Base-by-base conservation (phyloP, 53 echinoderm and acorn worm genomes). In the Temnopleurus reevesii region DNA sequence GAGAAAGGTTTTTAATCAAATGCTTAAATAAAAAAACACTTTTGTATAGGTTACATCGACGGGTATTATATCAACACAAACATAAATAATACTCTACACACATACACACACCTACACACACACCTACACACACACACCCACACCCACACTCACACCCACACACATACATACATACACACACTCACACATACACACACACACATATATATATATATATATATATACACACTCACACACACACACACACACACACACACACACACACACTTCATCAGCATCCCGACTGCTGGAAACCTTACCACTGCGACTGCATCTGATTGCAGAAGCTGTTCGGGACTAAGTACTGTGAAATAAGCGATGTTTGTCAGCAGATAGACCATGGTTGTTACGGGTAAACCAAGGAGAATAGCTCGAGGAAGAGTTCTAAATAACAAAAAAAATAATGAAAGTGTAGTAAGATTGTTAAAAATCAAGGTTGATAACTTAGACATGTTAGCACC, bases 261-360 rank as follows among this genome's bases (percentile, higher is more conserved):
- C n/a, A n/a, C n/a, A n/a, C n/a, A n/a, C n/a, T n/a, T n/a, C n/a
- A n/a, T n/a, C n/a, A n/a, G n/a, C n/a, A n/a, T n/a, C n/a, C n/a
- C n/a, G n/a, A n/a, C n/a, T n/a, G n/a, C n/a, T n/a, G n/a, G n/a
- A 81, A 26, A 1, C 44, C 90, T 91, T 77, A 93, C 93, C 89
- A 93, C 89, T n/a, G 93, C 91, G 26, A 93, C 91, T 25, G 91
- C 91, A 46, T 93, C 89, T 34, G 93, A 91, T n/a, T 59, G 60
- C 3, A 93, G 43, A 25, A 93, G 83, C 56, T 93, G 91, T 45
- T 89, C 46, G 8, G 93, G 93, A 24, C 82, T 89, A 9, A 93
- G 83, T 8, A 93, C 91, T 4, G 89, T 81, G 76, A 93, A 91
- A 44, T 93, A 93, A 23, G 93, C 90, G 17, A 93, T 84, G 54